Evolutionary conservation across 1,140 invertebrate genomes (phyloP).

Genomic region (Philotrypesis tridentata): DNA sequence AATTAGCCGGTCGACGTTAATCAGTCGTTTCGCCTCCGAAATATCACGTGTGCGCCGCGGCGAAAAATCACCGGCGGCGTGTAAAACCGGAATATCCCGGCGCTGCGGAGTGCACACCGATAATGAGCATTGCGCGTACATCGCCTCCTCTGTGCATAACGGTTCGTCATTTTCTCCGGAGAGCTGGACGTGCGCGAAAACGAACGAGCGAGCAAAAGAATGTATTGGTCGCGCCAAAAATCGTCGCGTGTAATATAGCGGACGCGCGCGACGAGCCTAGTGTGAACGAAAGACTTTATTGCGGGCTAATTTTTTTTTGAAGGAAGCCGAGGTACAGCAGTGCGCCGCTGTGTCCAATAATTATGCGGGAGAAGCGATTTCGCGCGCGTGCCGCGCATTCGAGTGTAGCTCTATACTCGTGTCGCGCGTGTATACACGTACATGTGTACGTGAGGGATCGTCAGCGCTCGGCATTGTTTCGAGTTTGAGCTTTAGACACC

Average conservation of each 20-base stretch:
- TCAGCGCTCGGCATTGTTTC: neutral
- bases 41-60: neutral
- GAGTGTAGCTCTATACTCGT: neutral
- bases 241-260: too few relatives aligned
- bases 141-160: too few relatives aligned
- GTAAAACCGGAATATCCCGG: constrained; percentile 20
- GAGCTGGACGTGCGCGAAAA: too few relatives aligned
- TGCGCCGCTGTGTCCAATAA: neutral
- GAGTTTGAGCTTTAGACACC: neutral
- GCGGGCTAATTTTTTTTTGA: neutral
- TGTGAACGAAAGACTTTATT: too few relatives aligned
- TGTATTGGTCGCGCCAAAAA: too few relatives aligned
- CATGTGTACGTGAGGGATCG: neutral
- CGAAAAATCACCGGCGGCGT: neutral
- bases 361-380: neutral
- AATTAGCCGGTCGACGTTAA: constrained; percentile 23
- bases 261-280: too few relatives aligned
- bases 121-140: too few relatives aligned
- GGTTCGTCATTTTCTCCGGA: too few relatives aligned
- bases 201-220: too few relatives aligned
- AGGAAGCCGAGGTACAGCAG: neutral
- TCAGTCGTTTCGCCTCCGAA: neutral
- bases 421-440: neutral
- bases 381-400: neutral
- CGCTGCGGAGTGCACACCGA: too few relatives aligned